A percentile compares a stretch with the other conserved stretches of the same genome.
Conservation (phyloP, 2,888 invertebrate genomes). For the Chymomyza procnemis region DNA sequence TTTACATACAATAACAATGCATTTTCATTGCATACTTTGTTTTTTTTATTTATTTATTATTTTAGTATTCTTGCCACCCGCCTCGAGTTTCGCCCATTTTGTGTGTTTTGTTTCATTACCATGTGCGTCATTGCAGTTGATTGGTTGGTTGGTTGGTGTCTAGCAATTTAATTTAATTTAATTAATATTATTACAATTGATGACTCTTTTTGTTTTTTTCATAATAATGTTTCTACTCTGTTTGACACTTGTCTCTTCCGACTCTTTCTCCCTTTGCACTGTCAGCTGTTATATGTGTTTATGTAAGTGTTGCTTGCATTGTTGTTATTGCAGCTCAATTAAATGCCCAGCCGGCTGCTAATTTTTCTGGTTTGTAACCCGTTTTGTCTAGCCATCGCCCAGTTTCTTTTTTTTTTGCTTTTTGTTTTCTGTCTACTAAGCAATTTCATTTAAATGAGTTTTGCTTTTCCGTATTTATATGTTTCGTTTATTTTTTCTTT, state of each 20-base stretch:
- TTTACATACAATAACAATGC: slow-evolving; percentile 17
- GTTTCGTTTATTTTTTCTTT: not conserved
- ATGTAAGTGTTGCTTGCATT: not conserved
- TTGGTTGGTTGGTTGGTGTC: slow-evolving; percentile 8
- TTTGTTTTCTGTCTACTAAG: not conserved
- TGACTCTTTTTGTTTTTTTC: not conserved
- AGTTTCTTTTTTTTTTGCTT: too few species aligned
- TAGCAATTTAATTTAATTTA: slow-evolving; percentile 19
- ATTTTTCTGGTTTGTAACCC: slow-evolving; percentile 7
- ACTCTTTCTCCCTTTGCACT: not conserved
- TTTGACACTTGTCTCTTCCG: not conserved
- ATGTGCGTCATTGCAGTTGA: slow-evolving; percentile 7
- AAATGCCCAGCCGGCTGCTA: not conserved
- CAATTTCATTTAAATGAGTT: not conserved
- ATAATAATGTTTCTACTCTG: not conserved
- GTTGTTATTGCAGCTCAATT: not conserved
- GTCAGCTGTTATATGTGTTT: not conserved
- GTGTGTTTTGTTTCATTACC: slow-evolving; percentile 11
- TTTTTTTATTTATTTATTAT: slow-evolving; percentile 1
- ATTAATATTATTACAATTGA: slow-evolving; percentile 11
- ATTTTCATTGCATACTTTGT: not conserved
- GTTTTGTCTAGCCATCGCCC: slow-evolving; percentile 13
- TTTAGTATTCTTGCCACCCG: not conserved
- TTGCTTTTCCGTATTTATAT: not conserved
- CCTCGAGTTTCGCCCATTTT: not conserved